phyloP scores from a whole-genome alignment of 2,797 vertebrate genomes.

The Cuculus canorus region DNA sequence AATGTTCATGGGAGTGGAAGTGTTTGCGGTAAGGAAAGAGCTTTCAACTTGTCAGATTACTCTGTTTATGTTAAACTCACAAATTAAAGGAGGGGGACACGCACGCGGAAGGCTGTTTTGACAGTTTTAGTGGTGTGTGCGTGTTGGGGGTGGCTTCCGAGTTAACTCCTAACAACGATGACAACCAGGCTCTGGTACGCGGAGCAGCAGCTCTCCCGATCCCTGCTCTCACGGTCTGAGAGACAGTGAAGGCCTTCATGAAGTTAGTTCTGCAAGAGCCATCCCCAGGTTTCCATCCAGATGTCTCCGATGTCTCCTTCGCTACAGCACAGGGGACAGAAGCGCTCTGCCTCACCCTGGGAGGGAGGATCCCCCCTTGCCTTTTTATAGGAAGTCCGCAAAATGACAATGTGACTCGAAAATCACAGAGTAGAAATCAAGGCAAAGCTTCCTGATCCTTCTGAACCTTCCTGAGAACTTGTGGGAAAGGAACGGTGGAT shows the following conservation, averaged over 20 bases:
- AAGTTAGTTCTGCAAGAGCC: not conserved
- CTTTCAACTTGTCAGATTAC: not conserved
- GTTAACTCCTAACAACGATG: not conserved
- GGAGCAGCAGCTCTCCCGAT: not conserved
- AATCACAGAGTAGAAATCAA: not conserved
- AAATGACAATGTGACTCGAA: not conserved
- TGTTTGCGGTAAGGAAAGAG: not conserved
- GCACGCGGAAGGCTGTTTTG: not conserved
- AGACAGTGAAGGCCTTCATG: not conserved
- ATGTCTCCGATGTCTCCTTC: not conserved
- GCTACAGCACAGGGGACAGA: not conserved
- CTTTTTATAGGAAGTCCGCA: not conserved
- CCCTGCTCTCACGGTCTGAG: not conserved
- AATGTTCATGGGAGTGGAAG: not conserved
- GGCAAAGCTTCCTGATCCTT: not conserved
- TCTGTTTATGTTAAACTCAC: not conserved
- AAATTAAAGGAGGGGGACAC: not conserved
- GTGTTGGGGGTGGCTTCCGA: not conserved
- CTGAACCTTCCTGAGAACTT: not conserved
- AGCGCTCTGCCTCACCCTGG: not conserved
- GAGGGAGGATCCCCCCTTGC: not conserved
- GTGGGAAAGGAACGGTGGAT: not conserved
- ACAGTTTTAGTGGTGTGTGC: not conserved
- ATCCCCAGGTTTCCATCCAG: not conserved
- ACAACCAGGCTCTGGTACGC: fast-evolving